Conservation (phyloP, 2,888 invertebrate genomes). For the Parascotia fuliginaria region DNA sequence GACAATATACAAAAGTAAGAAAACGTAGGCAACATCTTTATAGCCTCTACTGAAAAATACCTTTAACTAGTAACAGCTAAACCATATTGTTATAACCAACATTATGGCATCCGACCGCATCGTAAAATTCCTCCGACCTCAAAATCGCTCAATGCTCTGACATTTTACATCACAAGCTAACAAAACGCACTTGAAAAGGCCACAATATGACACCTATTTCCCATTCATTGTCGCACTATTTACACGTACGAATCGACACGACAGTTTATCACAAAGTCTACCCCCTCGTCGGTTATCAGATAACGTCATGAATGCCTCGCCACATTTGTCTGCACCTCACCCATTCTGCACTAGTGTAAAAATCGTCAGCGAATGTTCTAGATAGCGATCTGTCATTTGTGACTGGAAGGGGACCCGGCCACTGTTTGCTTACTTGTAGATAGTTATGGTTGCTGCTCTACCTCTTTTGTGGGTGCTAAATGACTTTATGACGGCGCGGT, state of each 20-base stretch:
- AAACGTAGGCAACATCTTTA: not conserved
- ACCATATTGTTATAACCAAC: constrained; percentile 10
- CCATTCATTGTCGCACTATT: constrained; percentile 76
- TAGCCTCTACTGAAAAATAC: constrained; percentile 2
- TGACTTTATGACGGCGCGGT: constrained; percentile 2
- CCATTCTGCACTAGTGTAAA: constrained; percentile 81
- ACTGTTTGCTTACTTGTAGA: constrained; percentile 47
- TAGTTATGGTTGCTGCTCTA: constrained; percentile 25
- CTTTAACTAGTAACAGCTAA: constrained; percentile 6
- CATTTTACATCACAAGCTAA: constrained; percentile 32
- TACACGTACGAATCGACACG: constrained; percentile 79
- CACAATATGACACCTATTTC: constrained; percentile 73
- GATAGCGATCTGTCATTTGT: constrained; percentile 82
- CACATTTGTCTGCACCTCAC: constrained; percentile 80
- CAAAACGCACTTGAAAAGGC: constrained; percentile 58
- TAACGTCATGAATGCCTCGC: constrained; percentile 76
- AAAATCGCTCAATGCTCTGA: constrained; percentile 19
- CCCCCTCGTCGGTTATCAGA: constrained; percentile 82
- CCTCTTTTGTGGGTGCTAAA: constrained; percentile 25
- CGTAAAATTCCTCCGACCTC: constrained; percentile 21
- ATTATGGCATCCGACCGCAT: constrained; percentile 19
- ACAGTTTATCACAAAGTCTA: constrained; percentile 73
- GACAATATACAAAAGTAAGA: not conserved
- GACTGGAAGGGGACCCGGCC: constrained; percentile 52
- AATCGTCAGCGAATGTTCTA: constrained; percentile 81